Evolutionary conservation across 1,140 invertebrate species (phyloP), one percentile per base, ranked within the genome.

Genomic region (Zaprionus ghesquierei): DNA sequence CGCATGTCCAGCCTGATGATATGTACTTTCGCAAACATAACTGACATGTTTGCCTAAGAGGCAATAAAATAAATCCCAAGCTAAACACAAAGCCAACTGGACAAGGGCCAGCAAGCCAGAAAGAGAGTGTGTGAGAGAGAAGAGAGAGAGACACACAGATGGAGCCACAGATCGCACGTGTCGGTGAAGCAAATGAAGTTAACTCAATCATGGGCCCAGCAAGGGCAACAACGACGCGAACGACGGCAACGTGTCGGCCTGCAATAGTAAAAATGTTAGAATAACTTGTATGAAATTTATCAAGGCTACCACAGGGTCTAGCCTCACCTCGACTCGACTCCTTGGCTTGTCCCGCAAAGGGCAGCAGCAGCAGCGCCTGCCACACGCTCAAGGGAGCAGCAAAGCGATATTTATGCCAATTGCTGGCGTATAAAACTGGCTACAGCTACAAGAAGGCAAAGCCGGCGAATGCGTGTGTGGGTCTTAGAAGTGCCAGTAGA

Each of bases 321-420:
- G 25, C 10, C 10, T 33, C 31, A 12, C 31, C 3, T 15, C 35
- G 35, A 6, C n/a, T 41, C n/a, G 35, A 9, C 23, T 50, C 60
- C 25, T 31, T 23, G 51, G 76, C n/a, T n/a, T 41, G 6, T 65
- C 60, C 58, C 65, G 38, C 62, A 63, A 65, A 72, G 68, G 63
- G 70, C 22, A 60, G 31, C 35, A 60, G 23, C 20, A 4, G 27
- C 23, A 50, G 29, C 50, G 70, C 35, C 75, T 84, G 80, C 80
- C 80, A 84, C 80, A 84, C 80, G 81, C 80, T 84, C 80, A 84
- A 74, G 69, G 77, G 56, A 60, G 64, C 68, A 81, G 65, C 82
- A 73, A 81, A 79, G 82, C 79, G 84, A 89, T 89, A 89, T 89
- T 89, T 89, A 89, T 89, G 84, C 85, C 84, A 89, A 89, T 89